A percentile compares a stretch with the other conserved stretches of the same genome.
Evolutionary conservation across 1,140 invertebrate species (phyloP).

Genomic region (Lysiphlebus fabarum): DNA sequence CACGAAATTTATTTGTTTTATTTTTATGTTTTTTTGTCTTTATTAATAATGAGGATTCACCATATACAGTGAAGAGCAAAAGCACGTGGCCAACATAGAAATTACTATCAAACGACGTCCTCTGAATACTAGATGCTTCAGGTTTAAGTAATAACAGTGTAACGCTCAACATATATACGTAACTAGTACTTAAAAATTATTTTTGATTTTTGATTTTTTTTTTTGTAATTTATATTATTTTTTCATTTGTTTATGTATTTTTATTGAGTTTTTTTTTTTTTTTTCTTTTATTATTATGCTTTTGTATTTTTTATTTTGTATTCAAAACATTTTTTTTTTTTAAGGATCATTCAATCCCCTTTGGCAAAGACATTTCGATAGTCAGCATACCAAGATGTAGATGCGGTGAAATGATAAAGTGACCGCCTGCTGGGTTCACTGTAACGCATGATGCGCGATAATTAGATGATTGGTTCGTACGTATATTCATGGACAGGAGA

Average conservation of each 20-base stretch:
- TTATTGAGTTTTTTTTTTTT: no score
- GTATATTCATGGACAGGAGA: background rate
- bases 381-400: background rate
- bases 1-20: conserved; percentile 37
- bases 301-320: no score
- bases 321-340: background rate
- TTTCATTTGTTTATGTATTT: no score
- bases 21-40: background rate
- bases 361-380: background rate
- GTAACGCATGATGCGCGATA: conserved; percentile 2
- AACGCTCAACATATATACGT: conserved; percentile 40
- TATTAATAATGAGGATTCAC: conserved; percentile 19
- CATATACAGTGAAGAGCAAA: no score
- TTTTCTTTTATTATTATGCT: no score
- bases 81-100: conserved; percentile 34
- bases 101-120: conserved; percentile 37
- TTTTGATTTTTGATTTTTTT: conserved; percentile 37
- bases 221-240: conserved; percentile 9
- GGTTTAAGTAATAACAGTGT: conserved; percentile 53
- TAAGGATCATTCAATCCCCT: no score
- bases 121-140: conserved; percentile 25
- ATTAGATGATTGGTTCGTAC: conserved; percentile 9
- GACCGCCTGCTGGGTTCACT: conserved; percentile 19
- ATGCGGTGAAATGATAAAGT: conserved; percentile 23
- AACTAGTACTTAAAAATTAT: conserved; percentile 40